A percentile compares a stretch with the other conserved stretches of the same genome.
Conservation (phyloP, 2,888 invertebrate genomes). For the Drosophila rellima region DNA sequence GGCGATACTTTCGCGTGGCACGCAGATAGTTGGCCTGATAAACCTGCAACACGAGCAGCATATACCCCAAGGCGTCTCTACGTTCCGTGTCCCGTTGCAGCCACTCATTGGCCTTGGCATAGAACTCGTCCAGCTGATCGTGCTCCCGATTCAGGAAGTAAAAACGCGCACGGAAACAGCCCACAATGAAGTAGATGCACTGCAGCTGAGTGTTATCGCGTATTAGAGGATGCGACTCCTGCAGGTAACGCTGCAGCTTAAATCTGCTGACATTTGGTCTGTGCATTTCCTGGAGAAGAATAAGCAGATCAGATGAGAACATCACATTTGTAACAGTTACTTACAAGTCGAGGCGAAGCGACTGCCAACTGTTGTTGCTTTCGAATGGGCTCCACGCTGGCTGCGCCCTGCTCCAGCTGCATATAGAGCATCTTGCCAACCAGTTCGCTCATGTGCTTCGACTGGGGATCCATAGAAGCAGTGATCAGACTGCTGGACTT, state of each 20-base stretch:
- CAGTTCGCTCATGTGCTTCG: constrained; percentile 46
- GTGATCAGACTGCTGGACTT: constrained; percentile 3
- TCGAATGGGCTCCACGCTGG: constrained; percentile 73
- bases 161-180: constrained; percentile 80
- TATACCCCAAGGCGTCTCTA: constrained; percentile 35
- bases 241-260: constrained; percentile 64
- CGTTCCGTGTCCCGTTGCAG: constrained; percentile 36
- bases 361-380: constrained; percentile 62
- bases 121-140: constrained; percentile 74
- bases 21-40: constrained; percentile 81
- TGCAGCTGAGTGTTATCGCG: constrained; percentile 62
- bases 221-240: constrained; percentile 27
- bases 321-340: neutral
- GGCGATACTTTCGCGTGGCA: constrained; percentile 52
- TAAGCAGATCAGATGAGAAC: neutral
- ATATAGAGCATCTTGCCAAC: constrained; percentile 45
- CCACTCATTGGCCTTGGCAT: constrained; percentile 68
- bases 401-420: constrained; percentile 51
- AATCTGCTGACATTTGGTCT: neutral
- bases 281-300: constrained; percentile 12
- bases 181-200: constrained; percentile 76
- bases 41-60: constrained; percentile 64
- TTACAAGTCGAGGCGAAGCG: constrained; percentile 47
- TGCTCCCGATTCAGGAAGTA: constrained; percentile 74
- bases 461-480: constrained; percentile 35